Evolutionary conservation across 2,113 vertebrate genomes (phyloP), one percentile per base, ranked within the genome.

Genomic region (Corythoichthys haematopterus): DNA sequence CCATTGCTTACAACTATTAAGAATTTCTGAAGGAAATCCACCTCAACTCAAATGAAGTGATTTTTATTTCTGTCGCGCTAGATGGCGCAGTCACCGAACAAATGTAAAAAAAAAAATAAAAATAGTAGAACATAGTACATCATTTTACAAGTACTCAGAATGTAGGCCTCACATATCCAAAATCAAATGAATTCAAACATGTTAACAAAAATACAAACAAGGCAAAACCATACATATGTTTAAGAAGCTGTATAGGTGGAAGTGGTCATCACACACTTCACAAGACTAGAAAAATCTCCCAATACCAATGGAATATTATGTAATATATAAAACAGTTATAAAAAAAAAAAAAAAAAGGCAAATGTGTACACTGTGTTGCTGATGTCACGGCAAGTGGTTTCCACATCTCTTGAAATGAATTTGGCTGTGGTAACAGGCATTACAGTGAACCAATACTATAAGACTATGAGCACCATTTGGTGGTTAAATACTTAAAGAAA

Each of bases 201-300:
- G 78, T 81, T 84, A 88, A 88, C 83, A 88, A 88, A 87, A 89
- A 86, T 88, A 88, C 75, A 88, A 89, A 87, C 58, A 87, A 80
- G 82, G 76, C 79, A 76, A 82, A 86, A 87, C 85, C 88, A 84
- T 87, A 89, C 84, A 83, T 73, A 87, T 82, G 87, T 76, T 85
- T 81, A 76, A 88, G 85, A 87, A 90, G 87, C 82, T 82, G 87
- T 85, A 83, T 87, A 83, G 35, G 80, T 82, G 68, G 20, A 84
- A 82, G 74, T 85, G 74, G 81, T 81, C 83, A 76, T 76, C 69
- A 84, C 84, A 86, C 75, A 88, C 84, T 88, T 88, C 87, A 91
- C 88, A 90, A 90, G 90, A 88, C 84, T 84, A 87, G 9, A 87
- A 90, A 88, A 88, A 81, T 86, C 83, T 87, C 88, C 87, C 83